Conservation (phyloP, 2,113 vertebrate genomes). For the Pelodiscus sinensis region DNA sequence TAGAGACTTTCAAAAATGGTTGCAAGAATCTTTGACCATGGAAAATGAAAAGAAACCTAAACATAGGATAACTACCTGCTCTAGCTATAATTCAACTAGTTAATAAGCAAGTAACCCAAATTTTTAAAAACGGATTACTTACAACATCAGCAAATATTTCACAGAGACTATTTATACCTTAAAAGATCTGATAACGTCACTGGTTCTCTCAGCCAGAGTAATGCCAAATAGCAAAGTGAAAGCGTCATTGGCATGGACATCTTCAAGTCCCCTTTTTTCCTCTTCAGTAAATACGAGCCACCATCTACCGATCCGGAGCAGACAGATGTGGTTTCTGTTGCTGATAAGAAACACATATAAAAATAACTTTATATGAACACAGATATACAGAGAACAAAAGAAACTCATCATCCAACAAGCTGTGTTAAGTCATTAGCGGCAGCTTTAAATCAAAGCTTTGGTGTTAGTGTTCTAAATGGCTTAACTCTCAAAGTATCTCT, state of each 20-base stretch:
- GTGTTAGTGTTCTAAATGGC: not conserved
- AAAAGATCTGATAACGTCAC: slow-evolving; percentile 81
- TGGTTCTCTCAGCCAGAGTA: slow-evolving; percentile 84
- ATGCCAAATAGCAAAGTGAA: slow-evolving; percentile 79
- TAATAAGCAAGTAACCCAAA: not conserved
- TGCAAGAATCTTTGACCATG: not conserved
- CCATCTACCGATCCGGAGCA: slow-evolving; percentile 83
- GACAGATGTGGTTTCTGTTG: slow-evolving; percentile 53
- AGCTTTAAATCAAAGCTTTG: not conserved
- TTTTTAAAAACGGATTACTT: not conserved
- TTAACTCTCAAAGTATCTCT: slow-evolving; percentile 2
- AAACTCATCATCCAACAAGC: not conserved
- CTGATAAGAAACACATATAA: not conserved
- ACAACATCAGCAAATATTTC: not conserved
- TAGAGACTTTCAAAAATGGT: not conserved
- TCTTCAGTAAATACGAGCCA: slow-evolving; percentile 52
- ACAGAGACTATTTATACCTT: slow-evolving; percentile 69
- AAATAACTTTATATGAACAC: not conserved
- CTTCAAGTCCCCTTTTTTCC: slow-evolving; percentile 58
- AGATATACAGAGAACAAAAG: not conserved
- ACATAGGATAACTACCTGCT: not conserved
- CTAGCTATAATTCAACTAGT: not conserved
- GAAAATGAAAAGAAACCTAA: not conserved
- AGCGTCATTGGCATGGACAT: slow-evolving; percentile 83
- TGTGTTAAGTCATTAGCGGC: not conserved